Conservation (phyloP, 2,797 vertebrate species). For the Clarias fuscus region DNA sequence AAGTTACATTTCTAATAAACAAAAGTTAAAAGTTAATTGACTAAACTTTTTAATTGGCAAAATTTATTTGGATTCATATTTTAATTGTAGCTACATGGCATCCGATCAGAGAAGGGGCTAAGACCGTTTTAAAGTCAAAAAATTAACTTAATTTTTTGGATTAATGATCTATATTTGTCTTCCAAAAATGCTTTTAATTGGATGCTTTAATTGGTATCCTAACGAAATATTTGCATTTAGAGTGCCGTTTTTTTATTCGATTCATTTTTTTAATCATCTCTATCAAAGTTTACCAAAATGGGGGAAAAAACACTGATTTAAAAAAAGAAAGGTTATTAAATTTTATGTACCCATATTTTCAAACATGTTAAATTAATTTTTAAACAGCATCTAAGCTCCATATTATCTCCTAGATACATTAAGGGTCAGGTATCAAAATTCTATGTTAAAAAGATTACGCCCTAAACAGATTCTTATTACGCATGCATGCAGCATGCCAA, state of each 20-base stretch:
- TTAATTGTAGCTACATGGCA: too few relatives aligned
- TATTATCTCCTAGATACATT: background rate
- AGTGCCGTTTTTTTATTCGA: too few relatives aligned
- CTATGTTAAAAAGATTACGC: background rate
- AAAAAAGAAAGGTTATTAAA: background rate
- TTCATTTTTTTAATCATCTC: too few relatives aligned
- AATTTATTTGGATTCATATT: too few relatives aligned
- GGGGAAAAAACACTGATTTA: background rate
- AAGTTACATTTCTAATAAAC: background rate
- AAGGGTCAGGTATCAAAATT: background rate
- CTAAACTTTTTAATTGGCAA: background rate
- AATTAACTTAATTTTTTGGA: too few relatives aligned
- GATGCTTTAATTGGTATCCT: too few relatives aligned
- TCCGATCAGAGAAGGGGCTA: too few relatives aligned
- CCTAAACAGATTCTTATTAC: background rate
- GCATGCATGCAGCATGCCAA: background rate
- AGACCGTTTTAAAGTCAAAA: too few relatives aligned
- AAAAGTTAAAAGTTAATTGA: background rate
- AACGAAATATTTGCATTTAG: too few relatives aligned
- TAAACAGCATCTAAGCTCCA: background rate
- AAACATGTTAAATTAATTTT: background rate
- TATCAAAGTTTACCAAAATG: background rate
- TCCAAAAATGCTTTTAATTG: too few relatives aligned
- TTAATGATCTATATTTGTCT: too few relatives aligned
- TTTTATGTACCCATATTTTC: background rate